phyloP scores from a whole-genome alignment of 1,140 invertebrate species.

The Himalopsyche phryganea region DNA sequence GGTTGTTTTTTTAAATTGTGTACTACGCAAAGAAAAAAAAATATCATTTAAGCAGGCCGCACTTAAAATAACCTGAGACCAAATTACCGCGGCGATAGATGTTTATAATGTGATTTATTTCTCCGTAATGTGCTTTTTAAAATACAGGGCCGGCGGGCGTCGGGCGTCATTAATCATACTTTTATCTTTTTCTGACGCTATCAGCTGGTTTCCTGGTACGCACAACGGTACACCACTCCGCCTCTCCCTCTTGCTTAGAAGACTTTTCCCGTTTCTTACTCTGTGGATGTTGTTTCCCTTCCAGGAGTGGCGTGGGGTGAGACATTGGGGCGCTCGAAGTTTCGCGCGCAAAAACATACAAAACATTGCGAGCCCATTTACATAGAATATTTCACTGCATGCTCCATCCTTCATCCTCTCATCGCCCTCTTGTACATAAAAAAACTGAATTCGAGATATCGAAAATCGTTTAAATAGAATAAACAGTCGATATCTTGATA shows the following conservation, averaged over 20 bases:
- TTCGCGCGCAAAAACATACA: constrained; percentile 16
- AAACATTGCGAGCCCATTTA: constrained; percentile 25
- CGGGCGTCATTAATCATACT: constrained; percentile 46
- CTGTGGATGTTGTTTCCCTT: neutral
- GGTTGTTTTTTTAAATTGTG: constrained; percentile 8
- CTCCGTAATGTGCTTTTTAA: constrained; percentile 33
- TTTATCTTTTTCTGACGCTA: constrained; percentile 57
- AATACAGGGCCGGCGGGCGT: constrained; percentile 19
- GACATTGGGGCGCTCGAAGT: constrained; percentile 26
- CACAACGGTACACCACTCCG: neutral
- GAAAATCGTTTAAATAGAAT: too few species aligned
- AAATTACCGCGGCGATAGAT: constrained; percentile 32
- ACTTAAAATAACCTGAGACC: constrained; percentile 27
- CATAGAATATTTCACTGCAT: constrained; percentile 24
- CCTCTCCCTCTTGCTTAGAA: neutral
- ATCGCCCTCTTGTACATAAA: neutral
- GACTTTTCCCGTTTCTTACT: neutral
- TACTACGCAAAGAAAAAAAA: constrained; percentile 14
- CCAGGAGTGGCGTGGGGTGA: constrained; percentile 1
- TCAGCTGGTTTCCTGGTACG: constrained; percentile 38
- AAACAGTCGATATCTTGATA: too few species aligned
- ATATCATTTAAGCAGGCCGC: constrained; percentile 8
- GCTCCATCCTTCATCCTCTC: constrained; percentile 10
- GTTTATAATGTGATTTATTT: constrained; percentile 32
- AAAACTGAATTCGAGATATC: too few species aligned